These are phyloP conservation scores for Gonioctena quinquepunctata DNA, from an alignment of 1,140 invertebrate species.

Conservation along the genomic window DNA sequence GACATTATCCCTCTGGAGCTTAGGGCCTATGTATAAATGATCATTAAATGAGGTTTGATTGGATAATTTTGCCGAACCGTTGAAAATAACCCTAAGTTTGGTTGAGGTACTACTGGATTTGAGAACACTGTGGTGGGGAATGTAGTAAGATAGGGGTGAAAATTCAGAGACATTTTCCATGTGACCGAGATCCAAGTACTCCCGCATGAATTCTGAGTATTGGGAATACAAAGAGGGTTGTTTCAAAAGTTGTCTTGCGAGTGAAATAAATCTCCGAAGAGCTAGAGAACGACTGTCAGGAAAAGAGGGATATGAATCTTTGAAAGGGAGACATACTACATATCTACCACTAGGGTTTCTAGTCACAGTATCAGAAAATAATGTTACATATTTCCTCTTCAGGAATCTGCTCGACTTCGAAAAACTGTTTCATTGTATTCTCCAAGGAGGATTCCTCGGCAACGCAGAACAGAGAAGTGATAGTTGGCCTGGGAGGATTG, in stretches of 20 bases:
- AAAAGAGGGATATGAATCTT: constrained; percentile 1
- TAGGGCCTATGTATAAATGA: constrained; percentile 29
- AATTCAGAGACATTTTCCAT: too few relatives aligned
- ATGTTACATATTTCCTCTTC: constrained; percentile 5
- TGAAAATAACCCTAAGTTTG: constrained; percentile 20
- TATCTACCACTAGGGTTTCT: background rate
- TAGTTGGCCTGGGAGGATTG: background rate
- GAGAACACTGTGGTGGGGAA: constrained; percentile 49
- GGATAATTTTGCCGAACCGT: background rate
- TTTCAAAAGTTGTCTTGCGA: constrained; percentile 2
- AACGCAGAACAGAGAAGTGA: background rate
- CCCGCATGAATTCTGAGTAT: constrained; percentile 8
- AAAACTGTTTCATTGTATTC: background rate
- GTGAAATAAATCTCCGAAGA: background rate
- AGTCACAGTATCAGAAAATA: background rate
- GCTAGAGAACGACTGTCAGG: background rate
- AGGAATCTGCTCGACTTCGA: constrained; percentile 10
- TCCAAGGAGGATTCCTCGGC: background rate
- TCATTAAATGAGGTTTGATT: constrained; percentile 37
- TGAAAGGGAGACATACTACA: too few relatives aligned
- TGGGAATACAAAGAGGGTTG: background rate
- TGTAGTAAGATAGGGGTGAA: constrained; percentile 14
- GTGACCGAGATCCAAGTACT: constrained; percentile 7
- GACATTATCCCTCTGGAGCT: constrained; percentile 33
- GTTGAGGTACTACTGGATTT: constrained; percentile 37